Conservation (phyloP, 2,113 vertebrate genomes). For the Rhombomys opimus region DNA sequence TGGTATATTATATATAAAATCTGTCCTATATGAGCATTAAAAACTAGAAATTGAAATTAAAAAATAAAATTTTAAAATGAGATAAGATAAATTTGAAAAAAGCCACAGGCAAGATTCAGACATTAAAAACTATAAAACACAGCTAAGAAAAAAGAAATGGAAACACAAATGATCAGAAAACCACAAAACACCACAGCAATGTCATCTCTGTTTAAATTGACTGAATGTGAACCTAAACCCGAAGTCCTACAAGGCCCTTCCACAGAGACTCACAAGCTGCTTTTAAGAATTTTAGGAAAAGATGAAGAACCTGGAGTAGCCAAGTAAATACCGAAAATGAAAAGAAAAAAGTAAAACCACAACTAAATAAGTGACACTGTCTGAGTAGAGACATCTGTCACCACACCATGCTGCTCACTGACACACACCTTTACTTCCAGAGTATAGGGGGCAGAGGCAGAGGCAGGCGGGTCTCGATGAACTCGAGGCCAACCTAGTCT, state of each 20-base stretch:
- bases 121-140: neutral
- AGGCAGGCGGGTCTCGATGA: neutral
- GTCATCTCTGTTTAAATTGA: neutral
- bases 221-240: neutral
- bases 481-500: neutral
- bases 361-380: neutral
- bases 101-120: neutral
- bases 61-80: neutral
- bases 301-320: neutral
- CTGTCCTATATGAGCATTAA: neutral
- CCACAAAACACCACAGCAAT: neutral
- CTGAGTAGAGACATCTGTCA: neutral
- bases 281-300: neutral
- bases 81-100: neutral
- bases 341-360: neutral
- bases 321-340: neutral
- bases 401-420: neutral
- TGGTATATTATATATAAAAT: neutral
- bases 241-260: neutral
- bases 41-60: conserved; percentile 25
- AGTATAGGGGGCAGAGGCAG: neutral
- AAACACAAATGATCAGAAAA: neutral
- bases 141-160: neutral
- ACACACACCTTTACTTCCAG: neutral
- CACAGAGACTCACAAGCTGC: neutral